Percentiles rank a stretch among this genome's conserved stretches.
These are phyloP conservation scores for Spea bombifrons DNA, from an alignment of 2,113 vertebrate species.

Conservation along the genomic window DNA sequence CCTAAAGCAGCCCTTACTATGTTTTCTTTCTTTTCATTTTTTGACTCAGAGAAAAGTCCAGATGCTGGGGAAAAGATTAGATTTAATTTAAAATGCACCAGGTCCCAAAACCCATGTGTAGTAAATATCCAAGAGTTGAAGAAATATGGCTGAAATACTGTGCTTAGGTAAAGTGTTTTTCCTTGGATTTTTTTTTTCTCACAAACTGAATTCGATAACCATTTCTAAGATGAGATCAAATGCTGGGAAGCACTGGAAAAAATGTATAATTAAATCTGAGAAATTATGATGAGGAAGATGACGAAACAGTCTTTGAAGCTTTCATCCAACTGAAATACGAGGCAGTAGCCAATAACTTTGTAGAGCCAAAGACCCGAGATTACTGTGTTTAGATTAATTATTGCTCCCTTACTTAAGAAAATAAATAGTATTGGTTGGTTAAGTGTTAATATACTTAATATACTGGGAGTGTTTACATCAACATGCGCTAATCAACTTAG, in stretches of 20 bases:
- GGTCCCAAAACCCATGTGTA: neutral
- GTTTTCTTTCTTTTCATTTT: neutral
- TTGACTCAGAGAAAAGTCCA: neutral
- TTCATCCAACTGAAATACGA: neutral
- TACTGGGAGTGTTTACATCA: no score
- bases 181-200: neutral
- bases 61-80: neutral
- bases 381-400: no score
- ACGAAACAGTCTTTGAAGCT: neutral
- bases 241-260: neutral
- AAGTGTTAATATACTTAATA: no score
- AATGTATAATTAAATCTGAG: neutral
- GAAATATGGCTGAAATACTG: neutral
- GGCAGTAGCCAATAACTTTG: neutral
- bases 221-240: neutral
- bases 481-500: no score
- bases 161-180: neutral
- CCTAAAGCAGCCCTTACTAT: slow-evolving; percentile 8
- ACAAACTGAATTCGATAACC: neutral
- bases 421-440: no score
- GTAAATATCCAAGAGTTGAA: neutral
- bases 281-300: neutral
- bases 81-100: neutral
- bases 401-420: no score
- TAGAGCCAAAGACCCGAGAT: no score